Conservation (phyloP, 2,113 vertebrate genomes). For the Mellivora capensis region DNA sequence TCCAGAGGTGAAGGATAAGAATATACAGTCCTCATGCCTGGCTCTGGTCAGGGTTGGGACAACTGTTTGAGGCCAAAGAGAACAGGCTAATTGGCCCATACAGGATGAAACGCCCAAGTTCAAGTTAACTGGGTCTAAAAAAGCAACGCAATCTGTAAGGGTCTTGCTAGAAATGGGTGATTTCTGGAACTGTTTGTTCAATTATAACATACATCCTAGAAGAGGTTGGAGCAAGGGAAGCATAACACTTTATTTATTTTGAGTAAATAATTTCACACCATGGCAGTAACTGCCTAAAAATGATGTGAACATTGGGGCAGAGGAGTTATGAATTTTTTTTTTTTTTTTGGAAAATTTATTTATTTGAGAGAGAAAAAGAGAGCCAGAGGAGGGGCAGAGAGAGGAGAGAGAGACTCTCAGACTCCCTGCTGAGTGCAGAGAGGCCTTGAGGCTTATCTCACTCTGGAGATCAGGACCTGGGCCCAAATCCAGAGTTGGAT, state of each 20-base stretch:
- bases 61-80: background rate
- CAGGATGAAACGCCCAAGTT: background rate
- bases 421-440: background rate
- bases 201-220: background rate
- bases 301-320: background rate
- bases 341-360: background rate
- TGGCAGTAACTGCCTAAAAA: background rate
- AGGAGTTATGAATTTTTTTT: background rate
- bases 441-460: background rate
- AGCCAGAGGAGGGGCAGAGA: no score
- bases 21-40: accelerated
- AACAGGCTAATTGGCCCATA: background rate
- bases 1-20: background rate
- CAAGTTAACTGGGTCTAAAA: background rate
- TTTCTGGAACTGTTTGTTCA: background rate
- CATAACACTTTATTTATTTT: background rate
- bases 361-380: background rate
- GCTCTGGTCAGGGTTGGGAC: background rate
- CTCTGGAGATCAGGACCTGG: background rate
- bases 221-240: background rate
- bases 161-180: background rate
- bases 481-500: background rate
- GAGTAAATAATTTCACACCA: background rate
- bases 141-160: background rate
- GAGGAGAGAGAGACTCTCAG: background rate